Base-by-base conservation (phyloP, 1,140 invertebrate genomes). In the Atta texana region DNA sequence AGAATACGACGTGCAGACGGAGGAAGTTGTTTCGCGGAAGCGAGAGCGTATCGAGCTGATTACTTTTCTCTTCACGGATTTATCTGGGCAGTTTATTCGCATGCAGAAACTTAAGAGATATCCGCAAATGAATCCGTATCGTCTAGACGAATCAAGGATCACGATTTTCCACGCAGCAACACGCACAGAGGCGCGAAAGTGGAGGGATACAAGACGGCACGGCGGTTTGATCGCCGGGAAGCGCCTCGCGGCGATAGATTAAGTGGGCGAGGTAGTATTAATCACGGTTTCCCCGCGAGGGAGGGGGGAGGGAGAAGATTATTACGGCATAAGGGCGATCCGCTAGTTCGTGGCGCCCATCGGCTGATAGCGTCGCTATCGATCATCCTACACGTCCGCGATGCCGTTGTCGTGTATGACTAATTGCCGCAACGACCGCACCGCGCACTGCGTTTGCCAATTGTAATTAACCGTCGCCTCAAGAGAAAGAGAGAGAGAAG, bases 321-420 rank as follows among this genome's bases (percentile, higher is more conserved):
- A 91, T 91, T 91, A 89, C 90, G 34, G 59, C 78, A 71, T 76
- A 85, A 55, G 78, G 34, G 64, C 88, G 88, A 85, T 91, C 90
- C 86, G 57, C 84, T 87, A 89, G 90, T 63, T 64, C 55, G 68
- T 53, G 31, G 31, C 80, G 76, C 59, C 44, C 86, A 76, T 90
- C 85, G 71, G 72, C 75, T 86, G 76, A 90, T 88, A 87, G 87
- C 72, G 72, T 86, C 74, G 77, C 91, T 91, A 93, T 93, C 91
- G 90, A 92, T 93, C 92, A 93, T 90, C 71, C 87, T 55, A 71
- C 75, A 51, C 78, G 44, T 63, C 72, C 72, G 72, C 85, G 84
- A 81, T 74, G 74, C 86, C 86, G 91, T 92, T 92, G 92, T 92
- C 87, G 88, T 88, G 85, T 89, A 90, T 92, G 92, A 93, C 91